Evolutionary conservation across 2,797 vertebrate species (phyloP).

Genomic region (Tiaroga cobitis): DNA sequence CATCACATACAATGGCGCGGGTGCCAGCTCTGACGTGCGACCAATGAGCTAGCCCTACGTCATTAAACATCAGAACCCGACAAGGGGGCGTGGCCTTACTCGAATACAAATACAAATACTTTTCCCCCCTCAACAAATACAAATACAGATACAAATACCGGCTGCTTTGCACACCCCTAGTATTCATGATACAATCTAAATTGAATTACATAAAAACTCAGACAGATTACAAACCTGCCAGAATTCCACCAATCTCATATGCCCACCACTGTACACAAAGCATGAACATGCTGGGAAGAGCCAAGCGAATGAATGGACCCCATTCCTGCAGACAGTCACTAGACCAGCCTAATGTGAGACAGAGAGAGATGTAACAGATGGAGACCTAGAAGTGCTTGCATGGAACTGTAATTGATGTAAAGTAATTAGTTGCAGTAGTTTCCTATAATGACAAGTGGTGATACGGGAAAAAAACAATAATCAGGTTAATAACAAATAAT

Average conservation of each 20-base stretch:
- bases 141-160: too few relatives aligned
- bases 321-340: constrained; percentile 86
- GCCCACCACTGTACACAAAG: constrained; percentile 92
- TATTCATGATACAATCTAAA: neutral
- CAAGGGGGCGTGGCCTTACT: too few relatives aligned
- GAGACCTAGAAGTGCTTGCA: neutral
- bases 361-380: neutral
- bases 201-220: neutral
- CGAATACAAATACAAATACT: too few relatives aligned
- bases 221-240: constrained; percentile 76
- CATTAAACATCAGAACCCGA: too few relatives aligned
- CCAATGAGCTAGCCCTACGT: too few relatives aligned
- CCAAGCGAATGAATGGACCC: constrained; percentile 83
- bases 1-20: too few relatives aligned
- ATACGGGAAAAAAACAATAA: neutral
- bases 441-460: neutral
- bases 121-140: too few relatives aligned
- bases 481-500: neutral
- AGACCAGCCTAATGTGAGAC: constrained; percentile 82
- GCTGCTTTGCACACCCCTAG: too few relatives aligned
- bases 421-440: neutral
- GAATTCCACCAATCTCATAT: constrained; percentile 87
- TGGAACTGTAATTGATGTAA: neutral
- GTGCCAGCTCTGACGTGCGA: too few relatives aligned
- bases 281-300: constrained; percentile 92